phyloP scores from a whole-genome alignment of 1,140 invertebrate genomes.

The Ephestia elutella region DNA sequence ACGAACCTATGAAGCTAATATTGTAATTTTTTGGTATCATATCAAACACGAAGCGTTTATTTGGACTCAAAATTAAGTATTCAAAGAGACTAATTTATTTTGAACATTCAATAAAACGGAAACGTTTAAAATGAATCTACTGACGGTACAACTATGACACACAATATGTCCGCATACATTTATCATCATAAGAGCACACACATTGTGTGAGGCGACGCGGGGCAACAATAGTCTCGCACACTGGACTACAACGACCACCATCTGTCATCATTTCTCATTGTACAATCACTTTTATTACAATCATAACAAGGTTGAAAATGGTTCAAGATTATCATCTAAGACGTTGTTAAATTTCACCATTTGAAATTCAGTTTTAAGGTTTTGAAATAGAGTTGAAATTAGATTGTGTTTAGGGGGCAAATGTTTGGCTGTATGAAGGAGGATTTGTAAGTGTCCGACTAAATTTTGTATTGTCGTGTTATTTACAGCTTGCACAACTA shows the following conservation, averaged over 20 bases:
- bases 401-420: background rate
- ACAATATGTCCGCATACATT: constrained; percentile 54
- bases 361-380: background rate
- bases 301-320: background rate
- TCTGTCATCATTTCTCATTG: constrained; percentile 1
- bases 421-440: background rate
- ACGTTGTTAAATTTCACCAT: background rate
- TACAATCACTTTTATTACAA: background rate
- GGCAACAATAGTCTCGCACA: constrained; percentile 11
- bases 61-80: too few species aligned
- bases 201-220: constrained; percentile 17
- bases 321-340: background rate
- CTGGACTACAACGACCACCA: constrained; percentile 6
- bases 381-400: background rate
- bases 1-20: too few species aligned
- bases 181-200: constrained; percentile 59
- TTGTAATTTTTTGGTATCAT: too few species aligned
- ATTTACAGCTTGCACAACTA: constrained; percentile 10
- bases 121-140: constrained; percentile 18
- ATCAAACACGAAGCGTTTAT: too few species aligned
- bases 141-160: constrained; percentile 36
- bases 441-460: constrained; percentile 9
- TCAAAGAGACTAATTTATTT: too few species aligned
- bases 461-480: constrained; percentile 10
- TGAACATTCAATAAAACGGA: background rate